Conservation (phyloP, 2,797 vertebrate genomes). For the Schizopygopsis pylzovi region DNA sequence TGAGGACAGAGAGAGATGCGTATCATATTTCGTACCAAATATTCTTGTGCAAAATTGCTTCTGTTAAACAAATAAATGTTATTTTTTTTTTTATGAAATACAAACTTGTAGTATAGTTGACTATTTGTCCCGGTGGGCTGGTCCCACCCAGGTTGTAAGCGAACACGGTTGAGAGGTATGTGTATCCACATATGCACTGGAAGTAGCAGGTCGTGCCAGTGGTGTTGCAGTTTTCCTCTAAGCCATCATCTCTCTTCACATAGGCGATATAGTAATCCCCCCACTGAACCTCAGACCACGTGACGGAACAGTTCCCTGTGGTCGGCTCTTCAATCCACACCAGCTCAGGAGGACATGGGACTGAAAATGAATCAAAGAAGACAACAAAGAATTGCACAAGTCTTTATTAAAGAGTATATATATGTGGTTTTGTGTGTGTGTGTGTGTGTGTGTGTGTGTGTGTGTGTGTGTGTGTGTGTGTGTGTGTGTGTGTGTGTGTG, state of each 20-base stretch:
- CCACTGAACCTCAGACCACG: conserved; percentile 78
- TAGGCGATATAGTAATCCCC: conserved; percentile 86
- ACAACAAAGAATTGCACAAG: not conserved
- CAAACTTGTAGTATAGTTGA: conserved; percentile 90
- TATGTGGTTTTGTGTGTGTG: not conserved
- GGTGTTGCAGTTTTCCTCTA: conserved; percentile 87
- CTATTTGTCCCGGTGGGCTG: conserved; percentile 80
- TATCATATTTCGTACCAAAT: not conserved
- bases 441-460: conserved; percentile 26
- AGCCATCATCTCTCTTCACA: conserved; percentile 90
- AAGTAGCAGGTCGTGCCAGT: conserved; percentile 82
- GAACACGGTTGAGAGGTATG: conserved; percentile 88
- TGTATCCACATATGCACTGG: conserved; percentile 87
- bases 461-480: conserved; percentile 30
- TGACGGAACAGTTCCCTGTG: conserved; percentile 81
- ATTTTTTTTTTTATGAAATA: conserved; percentile 2
- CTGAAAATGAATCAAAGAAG: conserved; percentile 67
- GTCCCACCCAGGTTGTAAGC: conserved; percentile 88
- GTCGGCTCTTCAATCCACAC: conserved; percentile 79
- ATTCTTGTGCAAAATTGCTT: not conserved
- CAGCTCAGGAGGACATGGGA: conserved; percentile 85
- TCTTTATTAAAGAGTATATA: not conserved
- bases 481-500: conserved; percentile 29
- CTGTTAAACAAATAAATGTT: not conserved
- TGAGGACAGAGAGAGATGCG: conserved; percentile 58